A percentile compares a stretch with the other conserved stretches of the same genome.
Evolutionary conservation across 2,888 invertebrate species (phyloP).

Genomic region (Urechis unicinctus): DNA sequence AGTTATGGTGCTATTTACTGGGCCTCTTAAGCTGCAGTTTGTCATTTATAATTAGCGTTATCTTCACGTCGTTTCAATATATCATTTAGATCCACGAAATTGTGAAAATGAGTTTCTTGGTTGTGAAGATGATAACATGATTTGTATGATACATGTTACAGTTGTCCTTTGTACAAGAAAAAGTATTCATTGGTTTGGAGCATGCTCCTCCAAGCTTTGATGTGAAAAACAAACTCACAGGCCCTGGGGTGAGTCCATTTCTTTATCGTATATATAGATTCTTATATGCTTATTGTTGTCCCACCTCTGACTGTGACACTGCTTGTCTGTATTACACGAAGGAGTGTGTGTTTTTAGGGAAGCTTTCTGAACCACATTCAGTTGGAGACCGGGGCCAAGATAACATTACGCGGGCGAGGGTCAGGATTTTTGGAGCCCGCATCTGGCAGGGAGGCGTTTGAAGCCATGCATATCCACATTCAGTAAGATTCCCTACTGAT

Average conservation of each 20-base stretch:
- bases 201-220: constrained; percentile 71
- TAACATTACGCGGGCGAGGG: constrained; percentile 66
- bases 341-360: constrained; percentile 35
- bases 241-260: constrained; percentile 51
- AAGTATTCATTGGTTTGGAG: constrained; percentile 71
- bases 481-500: constrained; percentile 55
- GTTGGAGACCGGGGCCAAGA: constrained; percentile 71
- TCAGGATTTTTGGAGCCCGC: constrained; percentile 59
- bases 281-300: background rate
- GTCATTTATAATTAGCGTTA: too few species aligned
- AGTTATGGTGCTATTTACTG: too few species aligned
- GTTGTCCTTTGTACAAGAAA: constrained; percentile 56
- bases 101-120: too few species aligned
- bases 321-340: background rate
- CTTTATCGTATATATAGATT: background rate
- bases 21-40: too few species aligned
- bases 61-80: too few species aligned
- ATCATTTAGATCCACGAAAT: too few species aligned
- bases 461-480: constrained; percentile 67
- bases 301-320: background rate
- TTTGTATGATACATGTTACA: background rate
- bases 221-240: constrained; percentile 68
- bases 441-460: constrained; percentile 58
- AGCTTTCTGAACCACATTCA: constrained; percentile 67
- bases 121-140: too few species aligned